These are phyloP conservation scores for Alitta virens DNA, from an alignment of 2,888 invertebrate species.

Conservation along the genomic window DNA sequence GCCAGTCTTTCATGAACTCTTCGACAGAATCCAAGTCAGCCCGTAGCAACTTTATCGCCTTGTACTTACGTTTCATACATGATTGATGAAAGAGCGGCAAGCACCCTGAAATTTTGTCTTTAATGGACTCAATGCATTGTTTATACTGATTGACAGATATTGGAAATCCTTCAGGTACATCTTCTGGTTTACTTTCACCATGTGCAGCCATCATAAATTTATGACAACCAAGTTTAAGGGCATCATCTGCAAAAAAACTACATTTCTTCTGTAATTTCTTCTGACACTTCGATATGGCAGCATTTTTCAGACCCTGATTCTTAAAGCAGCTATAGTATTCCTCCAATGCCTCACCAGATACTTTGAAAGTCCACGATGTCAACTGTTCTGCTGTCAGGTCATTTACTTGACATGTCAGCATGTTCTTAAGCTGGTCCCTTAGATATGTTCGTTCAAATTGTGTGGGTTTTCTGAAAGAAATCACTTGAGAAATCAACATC, in stretches of 20 bases:
- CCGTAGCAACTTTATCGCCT: not conserved
- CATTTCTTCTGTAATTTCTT: no score
- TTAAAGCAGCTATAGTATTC: no score
- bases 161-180: not conserved
- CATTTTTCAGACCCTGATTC: no score
- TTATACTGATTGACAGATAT: not conserved
- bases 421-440: not conserved
- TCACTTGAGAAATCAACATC: no score
- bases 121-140: not conserved
- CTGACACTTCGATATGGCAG: no score
- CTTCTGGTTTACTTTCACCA: not conserved
- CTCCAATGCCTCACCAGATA: no score
- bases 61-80: not conserved
- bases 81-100: not conserved
- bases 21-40: not conserved
- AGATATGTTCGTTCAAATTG: not conserved
- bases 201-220: not conserved
- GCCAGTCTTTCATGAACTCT: not conserved
- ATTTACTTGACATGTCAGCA: not conserved
- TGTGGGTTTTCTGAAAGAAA: not conserved
- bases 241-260: not conserved
- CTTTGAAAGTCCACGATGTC: not conserved
- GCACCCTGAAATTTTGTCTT: not conserved
- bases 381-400: not conserved
- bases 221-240: not conserved